A percentile compares a stretch with the other conserved stretches of the same genome.
phyloP scores from a whole-genome alignment of 1,140 invertebrate genomes.

The Scaptomyza pallida region DNA sequence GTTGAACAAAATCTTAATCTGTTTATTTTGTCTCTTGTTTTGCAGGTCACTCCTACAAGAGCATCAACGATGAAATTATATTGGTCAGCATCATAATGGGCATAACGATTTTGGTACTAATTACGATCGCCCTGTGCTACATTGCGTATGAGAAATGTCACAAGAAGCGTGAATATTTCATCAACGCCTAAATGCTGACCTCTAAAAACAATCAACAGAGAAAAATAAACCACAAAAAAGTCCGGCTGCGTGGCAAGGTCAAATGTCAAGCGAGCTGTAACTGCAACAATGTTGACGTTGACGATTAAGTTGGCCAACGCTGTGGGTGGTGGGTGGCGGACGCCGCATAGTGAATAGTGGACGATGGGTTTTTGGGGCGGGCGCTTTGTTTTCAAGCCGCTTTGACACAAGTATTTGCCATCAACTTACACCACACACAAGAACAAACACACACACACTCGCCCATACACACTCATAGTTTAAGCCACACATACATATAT shows the following conservation, averaged over 20 bases:
- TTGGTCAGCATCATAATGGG: constrained; percentile 94
- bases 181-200: constrained; percentile 76
- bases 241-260: constrained; percentile 38
- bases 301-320: constrained; percentile 72
- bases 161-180: constrained; percentile 84
- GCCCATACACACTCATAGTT: constrained; percentile 1
- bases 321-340: constrained; percentile 11
- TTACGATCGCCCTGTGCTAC: constrained; percentile 91
- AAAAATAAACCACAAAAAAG: constrained; percentile 18
- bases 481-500: constrained; percentile 22
- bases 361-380: constrained; percentile 6
- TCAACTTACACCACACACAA: constrained; percentile 25
- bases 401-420: constrained; percentile 20
- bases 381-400: constrained; percentile 33
- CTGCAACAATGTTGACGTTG: constrained; percentile 75
- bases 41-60: constrained; percentile 89
- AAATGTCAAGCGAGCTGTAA: constrained; percentile 61
- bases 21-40: constrained; percentile 30
- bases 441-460: constrained; percentile 4
- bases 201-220: neutral
- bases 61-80: constrained; percentile 93
- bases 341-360: constrained; percentile 2
- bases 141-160: constrained; percentile 91
- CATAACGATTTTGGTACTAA: constrained; percentile 90
- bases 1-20: constrained; percentile 40